Conservation (phyloP, 2,797 vertebrate species). For the Tokudaia muenninki region DNA sequence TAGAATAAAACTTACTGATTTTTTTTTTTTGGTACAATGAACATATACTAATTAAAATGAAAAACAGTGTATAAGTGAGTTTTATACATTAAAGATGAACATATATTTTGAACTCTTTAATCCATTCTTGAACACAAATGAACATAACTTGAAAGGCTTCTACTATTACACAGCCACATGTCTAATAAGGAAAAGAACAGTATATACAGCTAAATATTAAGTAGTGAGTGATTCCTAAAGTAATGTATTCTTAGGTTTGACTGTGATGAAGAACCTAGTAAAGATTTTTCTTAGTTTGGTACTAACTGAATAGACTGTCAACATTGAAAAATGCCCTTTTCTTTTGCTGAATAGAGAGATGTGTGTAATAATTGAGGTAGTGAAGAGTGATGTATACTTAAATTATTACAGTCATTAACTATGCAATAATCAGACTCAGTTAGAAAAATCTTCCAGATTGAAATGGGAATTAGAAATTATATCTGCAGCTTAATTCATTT, state of each 20-base stretch:
- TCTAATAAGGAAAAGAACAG: slow-evolving; percentile 34
- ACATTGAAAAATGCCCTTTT: slow-evolving; percentile 36
- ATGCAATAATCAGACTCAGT: slow-evolving; percentile 1
- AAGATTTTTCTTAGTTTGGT: slow-evolving; percentile 7
- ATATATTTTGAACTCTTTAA: slow-evolving; percentile 51
- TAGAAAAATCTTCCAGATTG: slow-evolving; percentile 3
- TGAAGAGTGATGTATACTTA: not conserved
- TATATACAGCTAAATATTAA: slow-evolving; percentile 25
- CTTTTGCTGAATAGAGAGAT: slow-evolving; percentile 10
- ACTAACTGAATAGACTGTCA: slow-evolving; percentile 32
- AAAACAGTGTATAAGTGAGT: not conserved
- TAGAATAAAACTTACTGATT: not conserved
- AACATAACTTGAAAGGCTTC: slow-evolving; percentile 19
- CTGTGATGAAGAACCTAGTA: slow-evolving; percentile 13
- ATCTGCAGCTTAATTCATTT: slow-evolving; percentile 2
- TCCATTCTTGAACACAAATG: not conserved
- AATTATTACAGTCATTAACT: slow-evolving; percentile 31
- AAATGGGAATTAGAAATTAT: not conserved
- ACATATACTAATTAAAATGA: not conserved
- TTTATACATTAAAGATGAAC: not conserved
- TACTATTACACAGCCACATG: slow-evolving; percentile 23
- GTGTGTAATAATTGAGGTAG: not conserved
- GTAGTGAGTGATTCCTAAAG: slow-evolving; percentile 45
- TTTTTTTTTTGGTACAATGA: not conserved
- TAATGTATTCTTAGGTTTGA: slow-evolving; percentile 22